Evolutionary conservation across 2,888 invertebrate species (phyloP), one percentile per base, ranked within the genome.

Genomic region (Ornithoptera alexandrae): DNA sequence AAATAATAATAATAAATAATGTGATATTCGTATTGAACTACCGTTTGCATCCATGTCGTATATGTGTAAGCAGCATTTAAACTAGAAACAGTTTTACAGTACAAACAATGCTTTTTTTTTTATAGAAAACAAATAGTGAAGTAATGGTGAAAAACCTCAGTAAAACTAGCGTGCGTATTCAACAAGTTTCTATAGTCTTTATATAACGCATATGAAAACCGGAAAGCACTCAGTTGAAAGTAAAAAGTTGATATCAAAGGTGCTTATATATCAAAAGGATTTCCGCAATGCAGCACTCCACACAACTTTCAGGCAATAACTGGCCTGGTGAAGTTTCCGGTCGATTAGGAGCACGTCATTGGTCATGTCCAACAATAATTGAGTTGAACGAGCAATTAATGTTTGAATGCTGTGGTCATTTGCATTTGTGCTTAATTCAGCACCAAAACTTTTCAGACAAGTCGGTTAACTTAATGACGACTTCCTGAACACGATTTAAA

Each of bases 221-320:
- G 46, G 56, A 56, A 59, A 22, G 53, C 60, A 65, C 60, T 69
- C 59, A 8, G 64, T 63, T 3, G 12, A 36, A 39, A 30, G 20
- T 20, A 65, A 56, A 36, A 53, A 20, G 53, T 50, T 18, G 65
- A 57, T 65, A 69, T 69, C 65, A 69, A 69, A 69, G 62, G 69
- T 58, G 18, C 30, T 12, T 57, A 18, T 57, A 18, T 46, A 65
- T 30, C 57, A 10, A 62, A 69, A 65, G 62, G 46, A 65, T 65
- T 62, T 58, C 42, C 65, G 69, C 69, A 69, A 65, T 69, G 78
- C 73, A 73, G 71, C 73, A 17, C 77, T 72, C 66, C 71, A 76
- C 57, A 81, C 81, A 70, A 85, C 85, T 72, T 86, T 85, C 70
- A 86, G 86, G 79, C 78, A 22, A 17, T 58, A 70, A 68, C 67